Conservation (phyloP, 2,888 invertebrate genomes). For the Sclerodermus sp. region DNA sequence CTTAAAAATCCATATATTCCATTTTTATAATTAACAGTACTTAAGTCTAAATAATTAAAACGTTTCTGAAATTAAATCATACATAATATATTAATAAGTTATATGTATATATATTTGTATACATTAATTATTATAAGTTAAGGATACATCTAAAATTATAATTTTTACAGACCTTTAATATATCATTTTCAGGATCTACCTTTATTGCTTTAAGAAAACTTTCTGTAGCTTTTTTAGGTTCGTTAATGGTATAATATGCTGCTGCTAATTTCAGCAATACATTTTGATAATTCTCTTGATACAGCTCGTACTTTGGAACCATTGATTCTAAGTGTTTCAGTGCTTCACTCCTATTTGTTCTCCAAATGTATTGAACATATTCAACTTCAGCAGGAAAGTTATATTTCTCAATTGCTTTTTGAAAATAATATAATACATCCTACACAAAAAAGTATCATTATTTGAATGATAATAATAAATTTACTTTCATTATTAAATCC, state of each 20-base stretch:
- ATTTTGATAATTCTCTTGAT: neutral
- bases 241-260: slow-evolving; percentile 3
- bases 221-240: slow-evolving; percentile 5
- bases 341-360: neutral
- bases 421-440: slow-evolving; percentile 12
- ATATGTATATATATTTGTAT: no score
- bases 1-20: no score
- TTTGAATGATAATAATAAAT: neutral
- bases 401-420: slow-evolving; percentile 7
- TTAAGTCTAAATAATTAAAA: no score
- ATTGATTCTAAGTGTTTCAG: slow-evolving; percentile 4
- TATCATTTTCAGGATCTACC: neutral
- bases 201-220: slow-evolving; percentile 10
- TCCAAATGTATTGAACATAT: slow-evolving; percentile 5
- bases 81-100: no score
- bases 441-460: neutral
- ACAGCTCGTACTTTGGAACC: slow-evolving; percentile 3
- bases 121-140: no score
- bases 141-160: slow-evolving; percentile 56
- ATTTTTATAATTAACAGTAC: no score
- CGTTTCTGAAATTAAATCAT: no score
- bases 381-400: slow-evolving; percentile 9
- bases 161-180: slow-evolving; percentile 2
- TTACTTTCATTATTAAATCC: neutral
- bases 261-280: slow-evolving; percentile 2